Base-by-base conservation (phyloP, 2,888 invertebrate species). In the Thyatira batis region DNA sequence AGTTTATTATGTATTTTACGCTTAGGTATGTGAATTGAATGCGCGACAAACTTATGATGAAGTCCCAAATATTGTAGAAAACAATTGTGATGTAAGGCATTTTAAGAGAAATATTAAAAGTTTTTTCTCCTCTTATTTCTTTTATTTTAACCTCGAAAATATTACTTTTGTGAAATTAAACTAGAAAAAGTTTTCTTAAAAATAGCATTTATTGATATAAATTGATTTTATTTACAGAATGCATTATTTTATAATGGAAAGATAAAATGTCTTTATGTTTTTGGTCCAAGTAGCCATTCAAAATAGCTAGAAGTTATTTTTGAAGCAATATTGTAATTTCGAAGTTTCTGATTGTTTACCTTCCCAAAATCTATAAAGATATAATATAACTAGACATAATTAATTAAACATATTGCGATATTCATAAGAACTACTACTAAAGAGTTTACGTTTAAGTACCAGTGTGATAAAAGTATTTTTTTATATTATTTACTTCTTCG, bases 211-310 rank as follows among this genome's bases (percentile, higher is more conserved):
- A 86, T 85, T 87, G 71, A 63, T 75, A 80, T 84, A 84, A 87
- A 81, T 87, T 87, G 89, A 89, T 89, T 88, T 84, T 89, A 89
- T 89, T 57, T 89, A 89, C 89, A 89, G 48, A 58, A 52, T 51
- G 60, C 55, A 64, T 17, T 17, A 17, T 39, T 46, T 11, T 21
- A 9, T 17, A 43, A 17, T 17, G 25, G 9, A 23, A 25, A n/a
- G 8, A n/a, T 28, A 48, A 27, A 17, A 48, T 13, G 9, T 17
- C 3, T 2, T 30, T 30, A n/a, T 3, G 0, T 17, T 39, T 39
- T 17, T 39, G 39, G 13, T 39, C 8, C 17, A 33, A 33, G 13
- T 13, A 13, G 5, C 13, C 8, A 39, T 39, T 39, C n/a, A 17
- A 39, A 39, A 39, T 39, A 33, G 33, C n/a, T 4, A 17, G n/a